Evolutionary conservation across 1,140 invertebrate genomes (phyloP), one percentile per base, ranked within the genome.

Genomic region (Tetramorium parvispinum): DNA sequence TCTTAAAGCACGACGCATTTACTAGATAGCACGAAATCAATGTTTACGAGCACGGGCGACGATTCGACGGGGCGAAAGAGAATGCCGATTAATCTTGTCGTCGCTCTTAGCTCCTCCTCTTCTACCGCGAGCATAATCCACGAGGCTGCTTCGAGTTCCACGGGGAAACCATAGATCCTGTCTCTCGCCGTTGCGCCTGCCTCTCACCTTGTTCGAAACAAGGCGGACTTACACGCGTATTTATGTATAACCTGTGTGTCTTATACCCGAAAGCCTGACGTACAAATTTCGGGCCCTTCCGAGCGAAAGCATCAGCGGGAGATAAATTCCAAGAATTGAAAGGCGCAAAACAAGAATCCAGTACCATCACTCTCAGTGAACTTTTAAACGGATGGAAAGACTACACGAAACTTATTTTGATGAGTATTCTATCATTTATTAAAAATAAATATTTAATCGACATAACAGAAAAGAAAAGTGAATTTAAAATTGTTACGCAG

Each of bases 161-260:
- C 71, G 16, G 65, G 81, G 46, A 79, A 89, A 89, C 88, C 85
- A 59, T 86, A 59, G 87, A 86, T 89, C 66, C 76, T 83, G 77
- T 89, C 85, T 75, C 87, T 83, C 49, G 68, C 43, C 68, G 68
- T 21, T 13, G 40, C 49, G 46, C 46, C 55, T 65, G 55, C 49
- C 68, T 85, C 73, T 77, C 61, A 85, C 75, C 88, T 86, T 75
- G 61, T 77, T 85, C 40, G 65, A 85, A 85, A 88, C 71, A 68
- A 88, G 89, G 78, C 37, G 85, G 87, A 88, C 83, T 89, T 89
- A 87, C 85, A 87, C 71, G 83, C 87, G 83, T 68, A 88, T 91
- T 92, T 89, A 88, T 88, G 73, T 85, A 87, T 88, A 89, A 66
- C 88, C 81, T 81, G 87, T 85, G 86, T 85, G 86, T 90, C 91